Evolutionary conservation across 2,888 invertebrate species (phyloP), one percentile per base, ranked within the genome.

Genomic region (Helicoverpa assulta): DNA sequence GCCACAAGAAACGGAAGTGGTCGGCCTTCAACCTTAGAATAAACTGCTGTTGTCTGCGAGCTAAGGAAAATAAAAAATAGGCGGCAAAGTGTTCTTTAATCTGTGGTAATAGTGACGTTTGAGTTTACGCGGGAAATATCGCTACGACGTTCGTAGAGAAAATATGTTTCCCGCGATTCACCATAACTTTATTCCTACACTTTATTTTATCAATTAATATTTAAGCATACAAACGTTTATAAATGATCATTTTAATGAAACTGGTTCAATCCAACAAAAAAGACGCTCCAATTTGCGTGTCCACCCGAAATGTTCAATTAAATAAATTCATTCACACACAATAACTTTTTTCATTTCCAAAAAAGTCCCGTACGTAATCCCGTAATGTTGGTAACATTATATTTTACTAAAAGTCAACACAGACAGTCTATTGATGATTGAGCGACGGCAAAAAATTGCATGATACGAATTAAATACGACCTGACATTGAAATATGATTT

Each of bases 21-120:
- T 16, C 65, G 86, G 83, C 89, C 89, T 90, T 90, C 88, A 88
- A 88, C 83, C 70, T 76, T 59, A 57, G 29, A 67, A 70, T 59
- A 67, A 70, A 75, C 51, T 67, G 62, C 53, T 62, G 5, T 56
- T 57, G 68, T 55, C 72, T 56, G 57, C 21, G 21, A 54, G 53
- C 57, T 66, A n/a, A 67, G 40, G n/a, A 61, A 59, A 67, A 73
- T 43, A 78, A 69, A 77, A 73, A 68, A 65, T 10, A 26, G 7
- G 18, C 12, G 16, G 21, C 58, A 63, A 26, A 37, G 19, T 5
- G 18, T 57, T 67, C 67, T 76, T 62, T 72, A 52, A 51, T 73
- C 65, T 78, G 55, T 68, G 78, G 14, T 5, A 12, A 0, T 60
- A 63, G 56, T 77, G 78, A 78, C 68, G 73, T 68, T 54, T 54